Percentiles rank a stretch among this genome's conserved stretches.
phyloP scores from a whole-genome alignment of 2,797 vertebrate species.

The Prionace glauca region DNA sequence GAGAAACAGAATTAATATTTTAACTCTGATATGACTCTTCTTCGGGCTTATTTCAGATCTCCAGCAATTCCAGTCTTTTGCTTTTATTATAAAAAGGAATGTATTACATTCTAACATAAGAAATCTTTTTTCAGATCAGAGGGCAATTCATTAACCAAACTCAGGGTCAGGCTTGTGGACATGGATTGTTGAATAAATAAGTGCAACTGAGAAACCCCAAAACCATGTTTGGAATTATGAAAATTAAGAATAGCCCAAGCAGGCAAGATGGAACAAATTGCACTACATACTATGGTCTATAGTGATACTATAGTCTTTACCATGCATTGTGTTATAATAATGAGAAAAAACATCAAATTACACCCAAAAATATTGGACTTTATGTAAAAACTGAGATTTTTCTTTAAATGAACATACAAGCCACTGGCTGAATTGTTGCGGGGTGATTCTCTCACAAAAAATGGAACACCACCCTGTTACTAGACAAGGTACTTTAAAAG shows the following conservation, averaged over 20 bases:
- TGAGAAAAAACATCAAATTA: no score
- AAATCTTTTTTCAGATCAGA: neutral
- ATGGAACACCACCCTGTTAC: no score
- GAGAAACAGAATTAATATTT: no score
- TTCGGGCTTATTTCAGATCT: no score
- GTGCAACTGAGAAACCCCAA: neutral
- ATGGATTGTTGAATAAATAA: neutral
- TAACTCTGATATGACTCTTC: no score
- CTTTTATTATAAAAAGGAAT: neutral
- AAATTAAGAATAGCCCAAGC: neutral
- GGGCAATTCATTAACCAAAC: neutral
- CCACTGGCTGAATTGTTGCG: no score
- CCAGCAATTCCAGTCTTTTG: neutral
- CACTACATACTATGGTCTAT: neutral
- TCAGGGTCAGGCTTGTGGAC: neutral
- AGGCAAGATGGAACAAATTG: slow-evolving; percentile 2
- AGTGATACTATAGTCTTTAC: neutral
- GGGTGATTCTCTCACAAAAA: no score
- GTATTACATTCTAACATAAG: neutral
- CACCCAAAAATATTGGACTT: no score
- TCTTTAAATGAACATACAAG: no score
- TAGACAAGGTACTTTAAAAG: no score
- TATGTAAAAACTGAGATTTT: no score
- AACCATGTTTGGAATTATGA: neutral
- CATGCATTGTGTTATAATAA: neutral